Base-by-base conservation (phyloP, 1,140 invertebrate genomes). In the Drosophila jambulina region DNA sequence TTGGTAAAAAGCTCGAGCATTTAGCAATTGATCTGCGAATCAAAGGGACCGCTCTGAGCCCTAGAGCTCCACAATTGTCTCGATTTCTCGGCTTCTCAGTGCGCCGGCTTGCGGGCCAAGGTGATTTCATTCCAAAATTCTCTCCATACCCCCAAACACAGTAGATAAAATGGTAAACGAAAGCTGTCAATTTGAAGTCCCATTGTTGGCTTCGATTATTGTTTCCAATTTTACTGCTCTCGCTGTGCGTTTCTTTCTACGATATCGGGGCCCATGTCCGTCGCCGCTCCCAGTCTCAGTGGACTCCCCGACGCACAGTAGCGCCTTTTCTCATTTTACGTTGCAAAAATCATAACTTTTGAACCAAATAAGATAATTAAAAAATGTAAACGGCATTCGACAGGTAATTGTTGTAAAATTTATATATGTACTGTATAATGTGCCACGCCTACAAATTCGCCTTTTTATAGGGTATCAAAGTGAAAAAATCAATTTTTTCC, bases 151-250 rank as follows among this genome's bases (percentile, higher is more conserved):
- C 60, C 46, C 68, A 27, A 36, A 72, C 62, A 76, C 75, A 72
- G 76, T 69, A 87, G 84, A 87, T 87, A 87, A 87, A 87, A 80
- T 59, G 63, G 78, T 82, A 86, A 86, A 80, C 83, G 83, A 87
- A 87, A 87, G 83, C 83, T 87, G 83, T 87, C 83, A 87, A 87
- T 87, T 87, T 83, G 79, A 87, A 88, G 80, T 87, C 82, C 75
- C 76, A 77, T 87, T 87, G 79, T 87, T 77, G 56, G 72, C 27
- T 67, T 79, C 74, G 78, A 74, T 70, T 74, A 70, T 79, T 87
- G 83, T 87, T 79, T 27, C 36, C 54, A 72, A 53, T 43, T 75
- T 64, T 64, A 64, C 49, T 65, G 71, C 59, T 75, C 71, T 65
- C 60, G 72, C 49, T 43, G 25, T 57, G 60, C 34, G 53, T 75